Evolutionary conservation across 2,888 invertebrate species (phyloP).

Genomic region (Acanthosepion esculentum): DNA sequence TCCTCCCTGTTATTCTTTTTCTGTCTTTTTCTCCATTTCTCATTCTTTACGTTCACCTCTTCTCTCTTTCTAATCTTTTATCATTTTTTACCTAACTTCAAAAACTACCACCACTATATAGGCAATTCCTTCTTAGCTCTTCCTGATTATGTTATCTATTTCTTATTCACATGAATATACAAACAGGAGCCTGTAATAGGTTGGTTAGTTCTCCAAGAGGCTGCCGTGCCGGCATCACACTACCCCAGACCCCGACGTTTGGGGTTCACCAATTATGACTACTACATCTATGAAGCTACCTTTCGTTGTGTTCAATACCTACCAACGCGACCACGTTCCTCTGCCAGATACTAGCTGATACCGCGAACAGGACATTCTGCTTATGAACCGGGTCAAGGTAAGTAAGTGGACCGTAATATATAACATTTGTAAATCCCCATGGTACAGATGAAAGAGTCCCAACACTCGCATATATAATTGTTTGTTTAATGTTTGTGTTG

Average conservation of each 20-base stretch:
- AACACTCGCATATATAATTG: too few species aligned
- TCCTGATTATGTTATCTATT: constrained; percentile 2
- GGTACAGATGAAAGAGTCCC: too few species aligned
- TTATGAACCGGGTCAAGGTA: constrained; percentile 33
- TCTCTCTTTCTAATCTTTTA: not conserved
- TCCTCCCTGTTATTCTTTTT: not conserved
- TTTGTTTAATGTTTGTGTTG: too few species aligned
- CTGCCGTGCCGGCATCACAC: constrained; percentile 15
- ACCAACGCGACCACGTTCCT: constrained; percentile 41
- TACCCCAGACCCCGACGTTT: constrained; percentile 17
- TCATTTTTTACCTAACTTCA: not conserved
- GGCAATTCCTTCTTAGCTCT: not conserved
- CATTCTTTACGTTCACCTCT: not conserved
- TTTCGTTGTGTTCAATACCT: constrained; percentile 44
- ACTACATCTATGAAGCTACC: constrained; percentile 43
- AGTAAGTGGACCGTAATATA: not conserved
- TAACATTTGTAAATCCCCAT: not conserved
- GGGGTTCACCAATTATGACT: constrained; percentile 45
- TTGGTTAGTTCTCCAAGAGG: not conserved
- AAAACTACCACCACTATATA: not conserved
- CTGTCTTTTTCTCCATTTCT: not conserved
- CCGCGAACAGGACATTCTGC: not conserved
- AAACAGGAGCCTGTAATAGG: not conserved
- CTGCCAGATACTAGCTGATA: constrained; percentile 46
- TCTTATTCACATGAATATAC: not conserved